phyloP scores from a whole-genome alignment of 2,113 vertebrate species.

The Dipodomys stephensi region DNA sequence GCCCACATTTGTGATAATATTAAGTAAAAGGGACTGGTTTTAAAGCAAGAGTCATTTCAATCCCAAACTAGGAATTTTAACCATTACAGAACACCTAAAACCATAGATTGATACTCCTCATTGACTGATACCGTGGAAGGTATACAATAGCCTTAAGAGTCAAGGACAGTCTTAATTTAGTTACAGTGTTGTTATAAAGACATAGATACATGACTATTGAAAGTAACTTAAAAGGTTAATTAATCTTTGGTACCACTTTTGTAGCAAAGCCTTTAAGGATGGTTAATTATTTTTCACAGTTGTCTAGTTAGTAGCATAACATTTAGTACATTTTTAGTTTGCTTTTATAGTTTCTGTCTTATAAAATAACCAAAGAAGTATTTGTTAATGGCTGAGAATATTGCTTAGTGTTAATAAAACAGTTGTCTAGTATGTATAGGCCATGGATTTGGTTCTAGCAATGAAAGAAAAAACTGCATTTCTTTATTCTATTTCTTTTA shows the following conservation, averaged over 20 bases:
- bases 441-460: no score
- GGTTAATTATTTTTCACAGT: background rate
- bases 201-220: background rate
- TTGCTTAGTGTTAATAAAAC: no score
- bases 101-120: background rate
- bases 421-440: no score
- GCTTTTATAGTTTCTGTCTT: background rate
- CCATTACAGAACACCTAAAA: background rate
- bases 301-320: background rate
- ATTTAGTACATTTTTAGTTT: background rate
- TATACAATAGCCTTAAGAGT: background rate
- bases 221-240: slow-evolving; percentile 7
- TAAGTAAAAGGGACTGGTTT: background rate
- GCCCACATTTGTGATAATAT: background rate
- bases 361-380: background rate
- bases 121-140: background rate
- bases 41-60: background rate
- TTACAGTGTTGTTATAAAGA: background rate
- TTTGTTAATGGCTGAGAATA: background rate
- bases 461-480: no score
- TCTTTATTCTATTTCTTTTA: background rate
- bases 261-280: background rate
- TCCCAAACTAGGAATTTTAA: background rate
- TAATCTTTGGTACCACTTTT: background rate
- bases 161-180: background rate